Conservation (phyloP, 2,797 vertebrate species). For the Cuniculus paca region DNA sequence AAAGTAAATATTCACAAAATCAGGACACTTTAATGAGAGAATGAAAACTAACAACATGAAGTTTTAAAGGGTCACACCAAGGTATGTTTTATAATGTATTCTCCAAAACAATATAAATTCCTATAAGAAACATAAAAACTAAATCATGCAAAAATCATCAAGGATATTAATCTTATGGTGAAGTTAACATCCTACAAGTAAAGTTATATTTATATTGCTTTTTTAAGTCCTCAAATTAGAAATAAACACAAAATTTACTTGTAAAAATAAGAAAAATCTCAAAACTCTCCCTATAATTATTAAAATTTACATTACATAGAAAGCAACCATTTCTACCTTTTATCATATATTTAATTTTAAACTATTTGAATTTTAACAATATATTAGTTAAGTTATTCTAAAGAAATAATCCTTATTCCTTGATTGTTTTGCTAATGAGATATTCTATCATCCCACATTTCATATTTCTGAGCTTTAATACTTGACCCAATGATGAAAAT, state of each 20-base stretch:
- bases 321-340: not conserved
- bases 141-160: not conserved
- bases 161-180: not conserved
- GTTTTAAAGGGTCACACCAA: not conserved
- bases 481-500: not conserved
- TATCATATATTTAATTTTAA: not conserved
- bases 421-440: not conserved
- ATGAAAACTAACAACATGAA: not conserved
- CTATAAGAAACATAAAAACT: not conserved
- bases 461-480: not conserved
- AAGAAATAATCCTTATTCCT: not conserved
- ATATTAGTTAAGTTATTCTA: not conserved
- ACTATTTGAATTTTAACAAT: not conserved
- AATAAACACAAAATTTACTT: not conserved
- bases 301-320: not conserved
- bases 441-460: not conserved
- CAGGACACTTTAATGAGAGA: not conserved
- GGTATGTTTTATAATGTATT: not conserved
- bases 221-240: not conserved
- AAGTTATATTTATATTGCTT: not conserved
- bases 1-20: slow-evolving; percentile 9
- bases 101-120: slow-evolving; percentile 4
- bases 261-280: not conserved
- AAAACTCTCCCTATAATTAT: slow-evolving; percentile 9
- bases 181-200: not conserved